Evolutionary conservation across 2,113 vertebrate genomes (phyloP), one percentile per base, ranked within the genome.

Genomic region (Hippocampus abdominalis): DNA sequence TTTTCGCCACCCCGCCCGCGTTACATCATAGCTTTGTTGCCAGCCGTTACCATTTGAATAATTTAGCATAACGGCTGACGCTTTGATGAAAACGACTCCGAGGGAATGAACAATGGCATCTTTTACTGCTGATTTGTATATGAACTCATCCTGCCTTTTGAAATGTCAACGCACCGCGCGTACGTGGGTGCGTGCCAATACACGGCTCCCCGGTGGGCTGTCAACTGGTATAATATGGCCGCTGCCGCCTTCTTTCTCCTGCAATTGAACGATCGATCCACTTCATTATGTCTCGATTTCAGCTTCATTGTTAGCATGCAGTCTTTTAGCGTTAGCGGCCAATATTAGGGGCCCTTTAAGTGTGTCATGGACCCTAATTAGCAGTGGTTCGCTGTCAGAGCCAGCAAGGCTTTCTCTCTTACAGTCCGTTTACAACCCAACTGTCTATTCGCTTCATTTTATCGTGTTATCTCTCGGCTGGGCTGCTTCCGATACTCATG

Each of bases 251-350:
- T 54, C 51, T 72, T 74, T 87, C 75, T 85, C 76, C 78, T 86
- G 83, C 77, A 78, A 75, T 84, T 70, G 69, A 87, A 71, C 80
- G 78, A 89, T 88, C 42, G 81, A 87, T 83, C 80, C n/a, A 1
- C 71, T 84, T 90, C 81, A 90, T 87, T 81, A 90, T 82, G 75
- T 86, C 85, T 89, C 77, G 81, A 79, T 86, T 86, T 86, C 27
- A 2, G 13, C 48, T 79, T 61, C 39, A 21, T 72, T 65, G 76
- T 75, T 77, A 83, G 65, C 70, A 62, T 75, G 67, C 21, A 54
- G 66, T 64, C 23, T 69, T 46, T 59, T 46, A 61, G 68, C 76
- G 85, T 87, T 84, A 88, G 46, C 20, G 21, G 44, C 46, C 66
- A 72, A 44, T 32, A 21, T 72, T 70, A 70, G 15, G 5, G 4